These are phyloP conservation scores for Eupithecia insigniata DNA, from an alignment of 2,888 invertebrate genomes.

Conservation along the genomic window DNA sequence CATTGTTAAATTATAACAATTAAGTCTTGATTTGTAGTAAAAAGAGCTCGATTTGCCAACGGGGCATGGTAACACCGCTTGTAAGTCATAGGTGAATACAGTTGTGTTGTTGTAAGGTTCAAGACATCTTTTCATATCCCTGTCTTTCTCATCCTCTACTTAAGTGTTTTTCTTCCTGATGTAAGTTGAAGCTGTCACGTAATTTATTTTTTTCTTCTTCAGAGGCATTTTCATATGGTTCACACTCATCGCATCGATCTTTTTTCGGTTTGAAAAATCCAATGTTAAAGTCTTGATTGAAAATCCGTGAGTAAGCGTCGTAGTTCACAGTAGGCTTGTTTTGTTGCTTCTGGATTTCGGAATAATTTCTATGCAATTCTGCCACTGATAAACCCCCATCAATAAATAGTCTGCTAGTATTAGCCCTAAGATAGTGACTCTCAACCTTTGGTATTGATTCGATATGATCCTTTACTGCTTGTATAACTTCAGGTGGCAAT, in stretches of 20 bases:
- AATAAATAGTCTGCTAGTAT: too few relatives aligned
- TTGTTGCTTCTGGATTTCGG: too few relatives aligned
- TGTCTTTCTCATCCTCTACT: constrained; percentile 33
- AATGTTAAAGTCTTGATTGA: too few relatives aligned
- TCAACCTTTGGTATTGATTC: constrained; percentile 39
- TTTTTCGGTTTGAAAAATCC: constrained; percentile 31
- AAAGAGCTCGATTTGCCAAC: too few relatives aligned
- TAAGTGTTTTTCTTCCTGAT: constrained; percentile 40
- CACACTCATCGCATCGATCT: constrained; percentile 46
- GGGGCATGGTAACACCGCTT: constrained; percentile 54
- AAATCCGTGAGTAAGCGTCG: too few relatives aligned
- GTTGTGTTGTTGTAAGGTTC: too few relatives aligned
- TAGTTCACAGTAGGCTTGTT: too few relatives aligned
- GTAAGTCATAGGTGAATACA: constrained; percentile 45
- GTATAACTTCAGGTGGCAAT: constrained; percentile 44
- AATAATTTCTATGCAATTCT: too few relatives aligned
- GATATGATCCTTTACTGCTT: constrained; percentile 43
- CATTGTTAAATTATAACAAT: too few relatives aligned
- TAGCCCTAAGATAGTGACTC: constrained; percentile 50
- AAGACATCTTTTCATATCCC: constrained; percentile 23
- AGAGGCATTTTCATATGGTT: not conserved
- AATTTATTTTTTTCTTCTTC: constrained; percentile 31
- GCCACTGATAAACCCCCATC: too few relatives aligned
- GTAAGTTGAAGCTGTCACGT: constrained; percentile 28
- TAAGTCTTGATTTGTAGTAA: too few relatives aligned